Evolutionary conservation across 1,140 invertebrate genomes (phyloP).

Genomic region (Hypothenemus hampei): DNA sequence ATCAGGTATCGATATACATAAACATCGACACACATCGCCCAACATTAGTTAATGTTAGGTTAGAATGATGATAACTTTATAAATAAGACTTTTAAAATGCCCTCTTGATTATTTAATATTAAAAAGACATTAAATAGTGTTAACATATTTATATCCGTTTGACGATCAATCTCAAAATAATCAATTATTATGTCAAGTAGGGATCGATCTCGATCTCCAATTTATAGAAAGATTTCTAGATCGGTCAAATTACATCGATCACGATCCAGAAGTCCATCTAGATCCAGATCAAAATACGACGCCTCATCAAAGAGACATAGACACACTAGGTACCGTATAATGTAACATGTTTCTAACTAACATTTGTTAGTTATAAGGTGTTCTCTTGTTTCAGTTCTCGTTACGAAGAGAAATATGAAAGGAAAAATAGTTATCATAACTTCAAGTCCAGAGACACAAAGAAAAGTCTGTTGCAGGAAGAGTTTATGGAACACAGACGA

Average conservation of each 20-base stretch:
- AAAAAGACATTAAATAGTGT: too few relatives aligned
- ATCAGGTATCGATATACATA: too few relatives aligned
- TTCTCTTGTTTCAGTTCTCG: not conserved
- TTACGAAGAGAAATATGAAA: slow-evolving; percentile 13
- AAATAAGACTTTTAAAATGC: too few relatives aligned
- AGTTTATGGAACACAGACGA: slow-evolving; percentile 59
- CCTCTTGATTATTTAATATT: too few relatives aligned
- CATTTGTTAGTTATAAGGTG: not conserved
- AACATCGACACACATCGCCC: too few relatives aligned
- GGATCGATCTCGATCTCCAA: not conserved
- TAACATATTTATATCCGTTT: too few relatives aligned
- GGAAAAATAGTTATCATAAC: slow-evolving; percentile 19
- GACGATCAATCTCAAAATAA: too few relatives aligned
- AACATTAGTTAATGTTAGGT: too few relatives aligned
- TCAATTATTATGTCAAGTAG: not conserved
- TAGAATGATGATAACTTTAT: too few relatives aligned
- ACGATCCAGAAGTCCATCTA: not conserved
- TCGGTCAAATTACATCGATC: not conserved
- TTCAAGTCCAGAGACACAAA: slow-evolving; percentile 14
- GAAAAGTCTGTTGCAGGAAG: slow-evolving; percentile 40
- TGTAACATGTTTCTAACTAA: not conserved
- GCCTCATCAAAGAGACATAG: not conserved
- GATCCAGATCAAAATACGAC: not conserved
- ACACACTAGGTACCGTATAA: too few relatives aligned
- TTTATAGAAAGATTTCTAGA: not conserved